Evolutionary conservation across 1,140 invertebrate genomes (phyloP).

Genomic region (Ceratosolen solmsi): DNA sequence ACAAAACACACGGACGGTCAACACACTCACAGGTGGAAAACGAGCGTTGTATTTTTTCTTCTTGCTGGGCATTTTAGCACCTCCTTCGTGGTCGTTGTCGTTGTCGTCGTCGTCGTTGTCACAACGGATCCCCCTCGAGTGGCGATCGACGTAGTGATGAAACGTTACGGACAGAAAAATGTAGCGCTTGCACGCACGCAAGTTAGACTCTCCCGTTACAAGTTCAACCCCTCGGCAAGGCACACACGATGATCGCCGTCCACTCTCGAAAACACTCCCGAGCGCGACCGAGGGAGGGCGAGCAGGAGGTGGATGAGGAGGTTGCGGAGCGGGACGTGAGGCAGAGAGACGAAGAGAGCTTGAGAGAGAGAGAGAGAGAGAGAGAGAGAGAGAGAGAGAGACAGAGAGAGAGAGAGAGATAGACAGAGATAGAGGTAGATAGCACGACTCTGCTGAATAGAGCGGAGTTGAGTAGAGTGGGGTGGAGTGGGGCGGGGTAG

Average conservation of each 20-base stretch:
- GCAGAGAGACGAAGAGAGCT: background rate
- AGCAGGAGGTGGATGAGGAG: background rate
- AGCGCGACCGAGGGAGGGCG: background rate
- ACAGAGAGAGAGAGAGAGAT: too few species aligned
- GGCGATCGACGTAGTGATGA: background rate
- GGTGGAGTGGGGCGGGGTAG: too few species aligned
- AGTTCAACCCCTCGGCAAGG: constrained; percentile 1
- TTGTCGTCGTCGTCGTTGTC: background rate
- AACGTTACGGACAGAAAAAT: background rate
- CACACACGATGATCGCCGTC: background rate
- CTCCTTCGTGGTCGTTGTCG: constrained; percentile 1
- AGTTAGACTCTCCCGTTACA: constrained; percentile 24
- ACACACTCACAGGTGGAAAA: constrained; percentile 90
- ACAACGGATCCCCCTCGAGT: background rate
- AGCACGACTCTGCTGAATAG: too few species aligned
- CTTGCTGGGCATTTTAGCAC: constrained; percentile 89
- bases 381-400: too few species aligned
- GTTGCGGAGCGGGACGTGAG: background rate
- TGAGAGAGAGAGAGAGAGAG: background rate
- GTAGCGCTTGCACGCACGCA: background rate
- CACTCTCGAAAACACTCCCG: background rate
- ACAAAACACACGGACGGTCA: constrained; percentile 1
- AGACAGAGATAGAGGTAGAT: too few species aligned
- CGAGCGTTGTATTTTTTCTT: constrained; percentile 97
- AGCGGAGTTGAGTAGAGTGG: too few species aligned